Evolutionary conservation across 2,888 invertebrate species (phyloP).

Genomic region (Agriotes lineatus): DNA sequence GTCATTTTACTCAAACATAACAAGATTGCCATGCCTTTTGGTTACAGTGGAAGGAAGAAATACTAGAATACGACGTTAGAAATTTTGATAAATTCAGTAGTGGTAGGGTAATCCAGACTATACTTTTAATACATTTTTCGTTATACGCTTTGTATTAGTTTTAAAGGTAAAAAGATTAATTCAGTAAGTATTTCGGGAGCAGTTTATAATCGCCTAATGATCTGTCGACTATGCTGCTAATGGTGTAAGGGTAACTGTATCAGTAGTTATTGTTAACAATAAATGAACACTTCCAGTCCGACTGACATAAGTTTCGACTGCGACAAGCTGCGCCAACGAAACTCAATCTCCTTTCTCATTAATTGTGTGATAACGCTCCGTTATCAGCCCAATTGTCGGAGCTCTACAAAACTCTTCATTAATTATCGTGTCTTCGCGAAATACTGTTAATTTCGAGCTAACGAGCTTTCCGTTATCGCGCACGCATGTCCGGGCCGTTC

Average conservation of each 20-base stretch:
- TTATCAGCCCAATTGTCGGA: conserved; percentile 61
- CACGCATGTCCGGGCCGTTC: conserved; percentile 58
- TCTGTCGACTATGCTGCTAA: background rate
- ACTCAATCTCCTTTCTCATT: conserved; percentile 61
- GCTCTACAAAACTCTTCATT: conserved; percentile 62
- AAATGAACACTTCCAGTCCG: conserved; percentile 52
- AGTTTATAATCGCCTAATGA: too few relatives aligned
- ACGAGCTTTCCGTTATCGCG: conserved; percentile 59
- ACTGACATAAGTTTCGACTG: conserved; percentile 40
- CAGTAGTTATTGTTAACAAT: conserved; percentile 38
- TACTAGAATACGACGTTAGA: too few relatives aligned
- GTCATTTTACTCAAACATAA: too few relatives aligned
- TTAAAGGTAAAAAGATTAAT: too few relatives aligned
- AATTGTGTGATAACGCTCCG: conserved; percentile 61
- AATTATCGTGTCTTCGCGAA: conserved; percentile 62
- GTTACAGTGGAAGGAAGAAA: too few relatives aligned
- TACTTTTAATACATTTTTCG: too few relatives aligned
- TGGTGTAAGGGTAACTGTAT: conserved; percentile 31
- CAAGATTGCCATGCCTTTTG: too few relatives aligned
- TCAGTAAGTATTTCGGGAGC: too few relatives aligned
- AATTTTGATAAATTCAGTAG: too few relatives aligned
- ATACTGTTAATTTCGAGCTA: conserved; percentile 62
- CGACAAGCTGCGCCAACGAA: conserved; percentile 52
- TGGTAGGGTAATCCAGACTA: too few relatives aligned
- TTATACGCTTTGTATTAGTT: too few relatives aligned